Evolutionary conservation across 2,797 vertebrate species (phyloP).

Genomic region (Sebastes trivittatus): DNA sequence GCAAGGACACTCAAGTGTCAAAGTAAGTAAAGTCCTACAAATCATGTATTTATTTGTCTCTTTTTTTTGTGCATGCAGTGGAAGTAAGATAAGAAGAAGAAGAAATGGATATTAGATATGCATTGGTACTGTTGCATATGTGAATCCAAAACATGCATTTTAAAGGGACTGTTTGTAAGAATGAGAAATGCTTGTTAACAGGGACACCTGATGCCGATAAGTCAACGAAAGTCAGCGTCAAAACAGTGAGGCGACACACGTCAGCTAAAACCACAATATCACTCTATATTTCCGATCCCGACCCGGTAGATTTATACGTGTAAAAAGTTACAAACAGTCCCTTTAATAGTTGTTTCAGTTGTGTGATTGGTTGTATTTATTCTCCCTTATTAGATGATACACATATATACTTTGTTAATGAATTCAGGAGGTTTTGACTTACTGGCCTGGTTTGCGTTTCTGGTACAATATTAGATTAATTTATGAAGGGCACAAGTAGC

Average conservation of each 20-base stretch:
- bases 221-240: no score
- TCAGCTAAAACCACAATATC: no score
- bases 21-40: slow-evolving; percentile 80
- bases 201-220: no score
- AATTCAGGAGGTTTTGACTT: not conserved
- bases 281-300: no score
- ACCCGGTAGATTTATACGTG: no score
- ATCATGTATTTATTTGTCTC: not conserved
- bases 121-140: no score
- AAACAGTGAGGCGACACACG: no score
- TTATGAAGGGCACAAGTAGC: slow-evolving; percentile 1
- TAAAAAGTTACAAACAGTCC: not conserved
- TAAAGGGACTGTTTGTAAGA: no score
- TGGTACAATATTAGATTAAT: not conserved
- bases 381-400: not conserved
- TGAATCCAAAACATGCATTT: no score
- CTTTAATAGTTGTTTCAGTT: not conserved
- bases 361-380: not conserved
- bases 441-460: not conserved
- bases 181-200: no score
- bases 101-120: no score
- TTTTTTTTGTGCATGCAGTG: not conserved
- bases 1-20: slow-evolving; percentile 85
- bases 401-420: not conserved
- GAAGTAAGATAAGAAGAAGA: no score